Base-by-base conservation (phyloP, 2,888 invertebrate genomes). In the Lepidochrysops patricia region DNA sequence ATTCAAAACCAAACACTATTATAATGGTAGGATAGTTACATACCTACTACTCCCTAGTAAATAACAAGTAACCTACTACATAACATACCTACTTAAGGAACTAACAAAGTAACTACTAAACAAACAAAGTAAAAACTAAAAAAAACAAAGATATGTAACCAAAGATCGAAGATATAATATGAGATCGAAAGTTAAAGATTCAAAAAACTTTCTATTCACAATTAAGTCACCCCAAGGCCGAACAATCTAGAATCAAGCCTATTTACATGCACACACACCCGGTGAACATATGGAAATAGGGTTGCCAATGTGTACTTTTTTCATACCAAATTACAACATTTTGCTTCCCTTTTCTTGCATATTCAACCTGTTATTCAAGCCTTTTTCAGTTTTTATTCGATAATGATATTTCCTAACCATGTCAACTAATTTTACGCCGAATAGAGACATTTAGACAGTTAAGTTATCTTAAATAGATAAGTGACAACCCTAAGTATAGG, bases 151-250 rank as follows among this genome's bases (percentile, higher is more conserved):
- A 26, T 26, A 50, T 27, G 2, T 27, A 9, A 52, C 15, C 52
- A 27, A 52, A 52, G 52, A 52, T 52, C 27, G 15, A 52, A 52
- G 26, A 27, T 26, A 52, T n/a, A 26, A 27, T 12, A 27, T 52
- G 19, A 54, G 54, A 54, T 54, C 15, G 54, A 54, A 54, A 54
- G 54, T 54, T 9, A 19, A 54, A 54, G 54, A 54, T 32, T 54
- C 54, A 29, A 29, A 29, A n/a, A 54, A 54, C 54, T 54, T 54
- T 54, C 54, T 32, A 54, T 15, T 12, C 32, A 5, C 54, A 54
- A 54, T 54, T 54, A 54, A 52, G 19, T 27, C 27, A 12, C 29
- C 54, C 13, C 54, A 54, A 19, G 29, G 29, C 54, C 54, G 54
- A 54, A 32, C 54, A 19, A 54, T 54, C 54, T 54, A 15, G 15